Conservation (phyloP, 2,888 invertebrate genomes). For the Chrysolina oricalcia region DNA sequence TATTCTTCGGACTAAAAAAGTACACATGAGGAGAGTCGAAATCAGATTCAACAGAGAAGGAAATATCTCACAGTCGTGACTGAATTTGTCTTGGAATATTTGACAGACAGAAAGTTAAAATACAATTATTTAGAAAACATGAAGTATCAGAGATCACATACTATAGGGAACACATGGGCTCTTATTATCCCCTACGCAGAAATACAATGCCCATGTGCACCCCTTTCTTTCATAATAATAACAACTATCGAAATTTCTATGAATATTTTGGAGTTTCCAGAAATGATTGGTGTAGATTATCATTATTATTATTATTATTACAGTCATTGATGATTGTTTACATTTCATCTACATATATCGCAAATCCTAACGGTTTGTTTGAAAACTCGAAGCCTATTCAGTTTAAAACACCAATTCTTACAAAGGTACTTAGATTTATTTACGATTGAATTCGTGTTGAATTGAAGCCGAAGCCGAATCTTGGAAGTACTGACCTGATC, state of each 20-base stretch:
- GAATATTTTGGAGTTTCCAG: conserved; percentile 55
- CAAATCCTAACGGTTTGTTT: conserved; percentile 33
- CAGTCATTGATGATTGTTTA: conserved; percentile 59
- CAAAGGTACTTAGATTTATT: conserved; percentile 1
- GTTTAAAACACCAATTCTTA: conserved; percentile 5
- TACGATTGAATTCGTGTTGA: not conserved
- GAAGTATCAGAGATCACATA: not conserved
- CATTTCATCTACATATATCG: conserved; percentile 40
- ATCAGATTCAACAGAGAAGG: not conserved
- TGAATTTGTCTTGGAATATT: conserved; percentile 6
- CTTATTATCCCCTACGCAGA: not conserved
- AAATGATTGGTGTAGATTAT: conserved; percentile 59
- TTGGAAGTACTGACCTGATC: not conserved
- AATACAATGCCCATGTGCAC: not conserved
- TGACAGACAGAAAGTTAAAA: not conserved
- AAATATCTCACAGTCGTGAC: not conserved
- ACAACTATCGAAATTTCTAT: conserved; percentile 49
- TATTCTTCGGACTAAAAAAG: too few relatives aligned
- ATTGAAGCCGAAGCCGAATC: conserved; percentile 2
- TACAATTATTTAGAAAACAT: not conserved
- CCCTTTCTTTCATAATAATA: conserved; percentile 7
- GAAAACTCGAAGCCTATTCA: conserved; percentile 25
- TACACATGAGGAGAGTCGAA: too few relatives aligned
- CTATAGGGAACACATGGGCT: not conserved
- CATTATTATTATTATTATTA: conserved; percentile 46